Evolutionary conservation across 2,888 invertebrate genomes (phyloP), one percentile per base, ranked within the genome.

Genomic region (Frankliniella fusca): DNA sequence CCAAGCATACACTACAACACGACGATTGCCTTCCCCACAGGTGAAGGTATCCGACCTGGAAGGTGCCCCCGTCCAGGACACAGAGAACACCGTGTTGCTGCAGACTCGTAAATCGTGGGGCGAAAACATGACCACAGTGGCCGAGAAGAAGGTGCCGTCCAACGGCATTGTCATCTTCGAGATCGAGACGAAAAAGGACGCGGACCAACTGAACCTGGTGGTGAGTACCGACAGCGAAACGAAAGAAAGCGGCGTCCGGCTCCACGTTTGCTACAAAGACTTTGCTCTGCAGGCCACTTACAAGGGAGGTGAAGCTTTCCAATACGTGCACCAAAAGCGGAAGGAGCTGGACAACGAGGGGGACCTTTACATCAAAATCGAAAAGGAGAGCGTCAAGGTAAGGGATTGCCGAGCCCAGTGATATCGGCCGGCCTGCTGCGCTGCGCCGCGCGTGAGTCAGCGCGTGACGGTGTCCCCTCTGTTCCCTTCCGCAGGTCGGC

Each of bases 141-240:
- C 88, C 50, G 88, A 89, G 27, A 87, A 90, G 83, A 88, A 88
- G 82, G 87, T 94, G 15, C 92, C 93, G 84, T 88, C 90, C 80
- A 90, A 92, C 85, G 93, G 94, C 27, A 88, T 93, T 86, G 89
- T 91, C 2, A 90, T 90, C 83, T 87, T 94, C 70, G 91, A 91
- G 84, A 90, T 93, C 83, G 89, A 89, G 80, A 90, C 93, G n/a
- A 91, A 93, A 0, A 85, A 85, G 65, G 90, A 90, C 61, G 90
- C 90, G 80, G 91, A 92, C 23, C 93, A 93, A 3, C 90, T 94
- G 61, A 92, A 93, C 85, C 90, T 94, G 85, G 93, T 94, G 89
- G 93, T 93, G 89, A 85, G 84, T 83, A 61, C 0, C 12, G 10
- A 61, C 38, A 38, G 5, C 38, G 38, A 5, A 2, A 38, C 38